Conservation (phyloP, 2,888 invertebrate genomes). For the Drosophila neotestacea region DNA sequence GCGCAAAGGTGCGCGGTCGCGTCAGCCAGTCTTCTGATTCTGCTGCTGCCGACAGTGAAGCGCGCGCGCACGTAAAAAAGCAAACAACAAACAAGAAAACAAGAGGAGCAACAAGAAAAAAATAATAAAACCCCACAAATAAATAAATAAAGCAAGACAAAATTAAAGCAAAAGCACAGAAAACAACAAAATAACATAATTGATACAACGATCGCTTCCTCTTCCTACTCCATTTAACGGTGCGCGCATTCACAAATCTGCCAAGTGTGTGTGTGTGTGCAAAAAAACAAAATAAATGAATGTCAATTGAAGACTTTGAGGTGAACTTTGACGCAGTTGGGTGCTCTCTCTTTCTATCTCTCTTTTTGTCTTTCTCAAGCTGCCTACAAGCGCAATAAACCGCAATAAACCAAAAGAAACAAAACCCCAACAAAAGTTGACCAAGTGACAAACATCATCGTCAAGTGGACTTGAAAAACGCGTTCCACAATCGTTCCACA, state of each 20-base stretch:
- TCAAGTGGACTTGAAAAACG: slow-evolving; percentile 77
- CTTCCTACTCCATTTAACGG: slow-evolving; percentile 64
- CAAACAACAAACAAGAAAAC: slow-evolving; percentile 11
- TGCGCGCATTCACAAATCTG: slow-evolving; percentile 40
- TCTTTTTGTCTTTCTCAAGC: background rate
- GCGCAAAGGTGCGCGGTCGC: slow-evolving; percentile 80
- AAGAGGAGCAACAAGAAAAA: slow-evolving; percentile 39
- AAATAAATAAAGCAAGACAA: slow-evolving; percentile 23
- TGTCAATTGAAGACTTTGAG: slow-evolving; percentile 50
- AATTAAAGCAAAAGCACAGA: slow-evolving; percentile 26
- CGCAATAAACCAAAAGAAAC: slow-evolving; percentile 20
- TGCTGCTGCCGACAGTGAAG: slow-evolving; percentile 73
- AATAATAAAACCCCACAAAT: slow-evolving; percentile 12
- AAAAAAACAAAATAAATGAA: slow-evolving; percentile 49
- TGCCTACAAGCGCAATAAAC: slow-evolving; percentile 36
- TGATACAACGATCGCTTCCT: slow-evolving; percentile 55
- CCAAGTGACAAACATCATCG: slow-evolving; percentile 58
- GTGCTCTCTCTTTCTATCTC: background rate
- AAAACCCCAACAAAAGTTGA: slow-evolving; percentile 36
- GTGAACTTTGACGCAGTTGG: slow-evolving; percentile 35
- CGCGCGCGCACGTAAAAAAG: slow-evolving; percentile 65
- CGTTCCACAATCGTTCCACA: slow-evolving; percentile 59
- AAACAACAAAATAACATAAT: slow-evolving; percentile 40
- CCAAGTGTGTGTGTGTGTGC: slow-evolving; percentile 13
- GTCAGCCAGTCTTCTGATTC: slow-evolving; percentile 77